Evolutionary conservation across 2,888 invertebrate species (phyloP).

Genomic region (Acanthosepion pharaonis): DNA sequence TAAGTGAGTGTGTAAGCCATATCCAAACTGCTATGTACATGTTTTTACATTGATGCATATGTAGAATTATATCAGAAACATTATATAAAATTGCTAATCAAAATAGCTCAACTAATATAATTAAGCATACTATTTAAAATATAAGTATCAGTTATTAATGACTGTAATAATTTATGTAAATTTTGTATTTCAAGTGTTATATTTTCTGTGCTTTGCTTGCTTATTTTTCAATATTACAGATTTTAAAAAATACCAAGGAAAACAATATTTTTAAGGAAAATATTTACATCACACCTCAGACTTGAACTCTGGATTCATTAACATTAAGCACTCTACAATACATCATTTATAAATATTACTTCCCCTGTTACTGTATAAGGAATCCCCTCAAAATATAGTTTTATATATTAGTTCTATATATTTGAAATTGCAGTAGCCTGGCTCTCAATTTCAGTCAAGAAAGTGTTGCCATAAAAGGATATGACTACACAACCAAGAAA

Average conservation of each 20-base stretch:
- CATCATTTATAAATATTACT: too few species aligned
- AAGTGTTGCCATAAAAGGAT: too few species aligned
- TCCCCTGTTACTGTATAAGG: too few species aligned
- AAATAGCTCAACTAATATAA: not conserved
- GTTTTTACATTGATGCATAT: not conserved
- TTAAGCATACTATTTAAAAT: not conserved
- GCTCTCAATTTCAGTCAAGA: too few species aligned
- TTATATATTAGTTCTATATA: too few species aligned
- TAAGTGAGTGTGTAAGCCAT: slow-evolving; percentile 38
- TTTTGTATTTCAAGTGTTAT: not conserved
- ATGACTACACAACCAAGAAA: too few species aligned
- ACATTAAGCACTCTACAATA: too few species aligned
- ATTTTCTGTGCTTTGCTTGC: slow-evolving; percentile 25
- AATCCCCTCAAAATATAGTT: too few species aligned
- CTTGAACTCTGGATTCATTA: not conserved
- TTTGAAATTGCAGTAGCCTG: too few species aligned
- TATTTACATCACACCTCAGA: not conserved
- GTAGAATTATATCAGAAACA: slow-evolving; percentile 1
- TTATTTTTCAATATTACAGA: not conserved
- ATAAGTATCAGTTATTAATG: not conserved
- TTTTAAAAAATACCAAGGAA: not conserved
- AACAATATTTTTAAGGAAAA: not conserved
- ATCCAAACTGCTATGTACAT: slow-evolving; percentile 33
- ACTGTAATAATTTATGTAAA: not conserved
- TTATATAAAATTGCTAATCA: not conserved